These are phyloP conservation scores for Sebastiscus albofasciatus DNA, from an alignment of 2,797 vertebrate species.

Conservation along the genomic window DNA sequence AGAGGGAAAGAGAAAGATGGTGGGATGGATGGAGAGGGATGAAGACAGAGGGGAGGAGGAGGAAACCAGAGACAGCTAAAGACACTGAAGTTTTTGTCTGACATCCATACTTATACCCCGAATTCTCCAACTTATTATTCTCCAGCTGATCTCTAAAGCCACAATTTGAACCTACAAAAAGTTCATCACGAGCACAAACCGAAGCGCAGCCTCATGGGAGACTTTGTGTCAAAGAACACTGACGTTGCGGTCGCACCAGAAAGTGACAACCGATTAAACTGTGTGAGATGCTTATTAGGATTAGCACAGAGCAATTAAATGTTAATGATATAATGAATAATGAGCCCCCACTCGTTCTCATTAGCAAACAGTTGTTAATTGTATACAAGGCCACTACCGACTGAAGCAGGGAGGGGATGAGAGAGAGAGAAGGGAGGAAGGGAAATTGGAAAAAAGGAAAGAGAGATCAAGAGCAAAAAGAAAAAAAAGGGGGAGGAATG, in stretches of 20 bases:
- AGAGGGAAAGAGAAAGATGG: slow-evolving; percentile 4
- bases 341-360: slow-evolving; percentile 66
- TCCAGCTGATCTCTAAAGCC: neutral
- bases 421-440: neutral
- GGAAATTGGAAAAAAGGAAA: neutral
- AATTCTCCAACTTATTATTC: slow-evolving; percentile 8
- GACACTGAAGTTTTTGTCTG: neutral
- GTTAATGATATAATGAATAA: slow-evolving; percentile 77
- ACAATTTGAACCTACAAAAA: slow-evolving; percentile 4
- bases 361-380: slow-evolving; percentile 75
- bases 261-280: slow-evolving; percentile 67
- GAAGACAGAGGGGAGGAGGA: neutral
- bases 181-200: slow-evolving; percentile 1
- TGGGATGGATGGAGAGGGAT: neutral
- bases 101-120: neutral
- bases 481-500: neutral
- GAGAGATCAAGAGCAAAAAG: neutral
- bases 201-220: slow-evolving; percentile 20
- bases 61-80: neutral
- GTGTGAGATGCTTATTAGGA: slow-evolving; percentile 70
- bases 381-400: slow-evolving; percentile 36
- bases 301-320: slow-evolving; percentile 74
- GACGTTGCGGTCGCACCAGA: slow-evolving; percentile 22
- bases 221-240: slow-evolving; percentile 30
- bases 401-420: slow-evolving; percentile 12